Evolutionary conservation across 2,797 vertebrate species (phyloP).

Genomic region (Enoplosus armatus): DNA sequence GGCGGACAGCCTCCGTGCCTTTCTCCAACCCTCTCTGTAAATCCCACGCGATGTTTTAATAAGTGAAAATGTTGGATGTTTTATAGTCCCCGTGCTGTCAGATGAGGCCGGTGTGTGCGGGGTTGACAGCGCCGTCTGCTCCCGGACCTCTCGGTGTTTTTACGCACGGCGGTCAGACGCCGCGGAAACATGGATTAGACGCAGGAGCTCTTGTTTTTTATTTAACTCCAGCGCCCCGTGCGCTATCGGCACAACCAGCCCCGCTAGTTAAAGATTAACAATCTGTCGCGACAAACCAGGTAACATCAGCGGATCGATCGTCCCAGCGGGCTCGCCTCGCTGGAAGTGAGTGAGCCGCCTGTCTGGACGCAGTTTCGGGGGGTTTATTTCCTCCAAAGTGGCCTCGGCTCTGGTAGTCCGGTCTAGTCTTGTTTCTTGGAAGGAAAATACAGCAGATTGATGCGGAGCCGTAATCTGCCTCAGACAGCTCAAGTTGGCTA

Average conservation of each 20-base stretch:
- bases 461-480: conserved; percentile 6
- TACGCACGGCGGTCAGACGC: conserved; percentile 55
- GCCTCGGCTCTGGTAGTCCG: conserved; percentile 39
- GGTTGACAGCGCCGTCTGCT: conserved; percentile 45
- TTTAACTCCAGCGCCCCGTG: not conserved
- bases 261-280: conserved; percentile 24
- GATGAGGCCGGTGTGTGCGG: conserved; percentile 6
- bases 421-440: conserved; percentile 19
- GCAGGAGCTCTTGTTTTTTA: not conserved
- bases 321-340: conserved; percentile 17
- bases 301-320: conserved; percentile 39
- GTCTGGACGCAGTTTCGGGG: conserved; percentile 40
- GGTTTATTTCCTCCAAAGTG: conserved; percentile 46
- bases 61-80: not conserved
- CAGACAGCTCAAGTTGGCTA: conserved; percentile 13
- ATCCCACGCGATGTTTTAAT: not conserved
- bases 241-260: conserved; percentile 4
- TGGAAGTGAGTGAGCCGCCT: conserved; percentile 27
- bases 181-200: not conserved
- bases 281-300: conserved; percentile 18
- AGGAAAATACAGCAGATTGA: conserved; percentile 24
- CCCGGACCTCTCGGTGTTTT: conserved; percentile 51
- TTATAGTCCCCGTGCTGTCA: not conserved
- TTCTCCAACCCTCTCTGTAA: rapidly evolving
- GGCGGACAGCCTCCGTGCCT: not conserved